phyloP scores from a whole-genome alignment of 2,888 invertebrate species.

The Masnerella sp. region DNA sequence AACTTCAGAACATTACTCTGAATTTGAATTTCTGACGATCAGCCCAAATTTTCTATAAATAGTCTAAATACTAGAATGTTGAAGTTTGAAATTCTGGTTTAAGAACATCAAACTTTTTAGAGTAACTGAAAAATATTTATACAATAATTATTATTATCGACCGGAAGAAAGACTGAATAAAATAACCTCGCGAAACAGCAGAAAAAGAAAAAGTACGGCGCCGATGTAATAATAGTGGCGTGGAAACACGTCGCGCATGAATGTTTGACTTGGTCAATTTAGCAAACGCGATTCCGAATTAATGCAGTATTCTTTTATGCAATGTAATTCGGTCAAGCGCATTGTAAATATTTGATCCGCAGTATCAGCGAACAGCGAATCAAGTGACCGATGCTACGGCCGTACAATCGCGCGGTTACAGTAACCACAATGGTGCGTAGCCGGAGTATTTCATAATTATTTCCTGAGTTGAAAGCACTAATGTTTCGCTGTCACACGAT shows the following conservation, averaged over 20 bases:
- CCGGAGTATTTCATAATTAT: slow-evolving; percentile 55
- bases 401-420: slow-evolving; percentile 39
- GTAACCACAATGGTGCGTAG: slow-evolving; percentile 38
- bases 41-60: no score
- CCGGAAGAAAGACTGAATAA: slow-evolving; percentile 25
- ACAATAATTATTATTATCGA: no score
- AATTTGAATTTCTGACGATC: no score
- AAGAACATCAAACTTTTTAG: no score
- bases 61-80: no score
- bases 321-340: slow-evolving; percentile 70
- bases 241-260: slow-evolving; percentile 26
- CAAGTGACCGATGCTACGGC: slow-evolving; percentile 44
- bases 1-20: no score
- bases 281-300: slow-evolving; percentile 50
- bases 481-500: slow-evolving; percentile 50
- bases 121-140: no score
- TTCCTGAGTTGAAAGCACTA: slow-evolving; percentile 53
- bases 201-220: slow-evolving; percentile 26
- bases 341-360: slow-evolving; percentile 70
- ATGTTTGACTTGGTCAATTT: slow-evolving; percentile 52
- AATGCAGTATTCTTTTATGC: slow-evolving; percentile 66
- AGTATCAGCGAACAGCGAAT: slow-evolving; percentile 56
- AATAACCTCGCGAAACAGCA: background rate
- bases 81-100: no score
- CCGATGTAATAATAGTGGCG: slow-evolving; percentile 40